These are phyloP conservation scores for Balaeniceps rex DNA, from an alignment of 2,113 vertebrate species.

Conservation along the genomic window DNA sequence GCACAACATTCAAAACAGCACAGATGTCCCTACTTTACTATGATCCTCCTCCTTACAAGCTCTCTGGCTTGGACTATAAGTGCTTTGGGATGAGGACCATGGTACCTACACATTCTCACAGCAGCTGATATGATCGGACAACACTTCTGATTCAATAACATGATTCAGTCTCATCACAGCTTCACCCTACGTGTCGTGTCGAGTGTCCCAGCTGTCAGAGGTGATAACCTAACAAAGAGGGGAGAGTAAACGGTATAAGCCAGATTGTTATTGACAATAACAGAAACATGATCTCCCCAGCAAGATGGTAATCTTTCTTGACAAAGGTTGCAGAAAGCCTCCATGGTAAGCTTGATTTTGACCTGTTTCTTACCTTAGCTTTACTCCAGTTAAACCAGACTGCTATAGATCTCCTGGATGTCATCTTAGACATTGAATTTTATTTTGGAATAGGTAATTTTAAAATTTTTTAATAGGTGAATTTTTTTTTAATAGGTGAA, in stretches of 20 bases:
- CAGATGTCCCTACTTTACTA: neutral
- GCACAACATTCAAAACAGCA: neutral
- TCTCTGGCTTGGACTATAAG: neutral
- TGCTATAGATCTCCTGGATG: neutral
- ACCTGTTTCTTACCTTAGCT: neutral
- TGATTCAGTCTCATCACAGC: neutral
- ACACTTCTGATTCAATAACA: neutral
- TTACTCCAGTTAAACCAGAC: neutral
- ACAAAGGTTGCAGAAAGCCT: neutral
- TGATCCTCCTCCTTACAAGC: neutral
- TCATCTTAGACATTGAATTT: neutral
- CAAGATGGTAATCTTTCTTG: neutral
- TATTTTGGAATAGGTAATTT: neutral
- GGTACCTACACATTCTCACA: neutral
- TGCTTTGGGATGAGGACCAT: neutral
- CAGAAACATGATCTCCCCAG: neutral
- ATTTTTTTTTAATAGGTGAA: neutral
- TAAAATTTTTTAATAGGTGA: neutral
- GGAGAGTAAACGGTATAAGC: neutral
- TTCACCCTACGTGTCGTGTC: neutral
- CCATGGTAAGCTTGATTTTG: conserved; percentile 6
- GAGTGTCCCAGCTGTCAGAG: neutral
- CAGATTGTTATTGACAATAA: neutral
- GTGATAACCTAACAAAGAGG: neutral
- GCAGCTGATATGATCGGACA: accelerated